Conservation (phyloP, 1,140 invertebrate genomes). For the Sitophilus oryzae region DNA sequence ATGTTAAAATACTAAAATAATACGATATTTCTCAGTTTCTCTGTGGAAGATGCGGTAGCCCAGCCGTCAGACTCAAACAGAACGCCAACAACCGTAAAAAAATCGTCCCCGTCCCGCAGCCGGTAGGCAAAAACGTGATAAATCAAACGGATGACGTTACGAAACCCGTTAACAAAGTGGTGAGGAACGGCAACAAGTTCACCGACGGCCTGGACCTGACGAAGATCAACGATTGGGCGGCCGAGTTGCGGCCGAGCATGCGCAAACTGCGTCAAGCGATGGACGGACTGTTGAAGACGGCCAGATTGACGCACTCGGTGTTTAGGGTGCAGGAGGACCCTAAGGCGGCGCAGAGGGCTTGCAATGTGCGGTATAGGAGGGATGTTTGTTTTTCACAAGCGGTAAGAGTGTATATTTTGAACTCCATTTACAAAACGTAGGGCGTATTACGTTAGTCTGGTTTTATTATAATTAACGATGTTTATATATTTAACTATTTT, state of each 20-base stretch:
- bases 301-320: slow-evolving; percentile 80
- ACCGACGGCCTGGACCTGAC: slow-evolving; percentile 65
- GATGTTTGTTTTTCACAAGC: slow-evolving; percentile 92
- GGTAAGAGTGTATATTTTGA: no score
- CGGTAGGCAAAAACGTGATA: slow-evolving; percentile 25
- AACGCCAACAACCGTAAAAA: slow-evolving; percentile 37
- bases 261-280: slow-evolving; percentile 74
- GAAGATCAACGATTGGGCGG: slow-evolving; percentile 65
- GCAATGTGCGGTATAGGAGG: slow-evolving; percentile 57
- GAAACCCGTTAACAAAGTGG: slow-evolving; percentile 39
- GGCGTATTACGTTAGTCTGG: no score
- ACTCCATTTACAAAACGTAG: no score
- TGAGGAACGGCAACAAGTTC: slow-evolving; percentile 57
- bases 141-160: slow-evolving; percentile 42
- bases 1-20: no score
- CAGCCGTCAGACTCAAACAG: slow-evolving; percentile 56
- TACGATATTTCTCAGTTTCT: slow-evolving; percentile 52
- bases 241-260: slow-evolving; percentile 72
- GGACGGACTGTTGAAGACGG: slow-evolving; percentile 75
- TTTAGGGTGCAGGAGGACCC: slow-evolving; percentile 76
- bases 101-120: slow-evolving; percentile 33
- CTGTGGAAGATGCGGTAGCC: slow-evolving; percentile 65
- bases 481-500: no score
- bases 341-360: slow-evolving; percentile 50
- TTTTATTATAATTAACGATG: no score